phyloP scores from a whole-genome alignment of 2,797 vertebrate species.

The Falco concolor region DNA sequence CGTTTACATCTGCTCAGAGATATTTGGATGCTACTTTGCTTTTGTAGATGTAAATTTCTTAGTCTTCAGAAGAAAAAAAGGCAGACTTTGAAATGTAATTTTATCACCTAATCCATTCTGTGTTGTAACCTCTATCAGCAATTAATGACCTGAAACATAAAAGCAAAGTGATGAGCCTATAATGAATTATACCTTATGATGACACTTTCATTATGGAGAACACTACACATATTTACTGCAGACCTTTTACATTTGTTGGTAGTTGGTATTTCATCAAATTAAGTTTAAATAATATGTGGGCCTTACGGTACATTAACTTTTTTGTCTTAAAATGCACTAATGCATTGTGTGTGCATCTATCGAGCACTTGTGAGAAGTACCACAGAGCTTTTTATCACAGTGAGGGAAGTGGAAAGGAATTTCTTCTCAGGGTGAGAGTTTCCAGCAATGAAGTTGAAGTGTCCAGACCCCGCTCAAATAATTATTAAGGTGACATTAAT shows the following conservation, averaged over 20 bases:
- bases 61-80: background rate
- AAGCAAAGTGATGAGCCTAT: background rate
- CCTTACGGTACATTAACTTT: background rate
- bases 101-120: background rate
- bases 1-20: background rate
- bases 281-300: background rate
- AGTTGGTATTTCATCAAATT: background rate
- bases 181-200: background rate
- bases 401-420: background rate
- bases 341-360: background rate
- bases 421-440: background rate
- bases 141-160: background rate
- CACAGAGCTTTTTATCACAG: rapidly evolving
- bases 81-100: background rate
- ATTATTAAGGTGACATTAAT: background rate
- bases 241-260: background rate
- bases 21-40: background rate
- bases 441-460: background rate
- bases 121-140: background rate
- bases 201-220: background rate
- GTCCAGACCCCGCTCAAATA: too few species aligned
- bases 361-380: background rate
- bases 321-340: background rate
- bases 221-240: background rate
- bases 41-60: background rate